Conservation (phyloP, 2,113 vertebrate species). For the Acrocephalus kingi region DNA sequence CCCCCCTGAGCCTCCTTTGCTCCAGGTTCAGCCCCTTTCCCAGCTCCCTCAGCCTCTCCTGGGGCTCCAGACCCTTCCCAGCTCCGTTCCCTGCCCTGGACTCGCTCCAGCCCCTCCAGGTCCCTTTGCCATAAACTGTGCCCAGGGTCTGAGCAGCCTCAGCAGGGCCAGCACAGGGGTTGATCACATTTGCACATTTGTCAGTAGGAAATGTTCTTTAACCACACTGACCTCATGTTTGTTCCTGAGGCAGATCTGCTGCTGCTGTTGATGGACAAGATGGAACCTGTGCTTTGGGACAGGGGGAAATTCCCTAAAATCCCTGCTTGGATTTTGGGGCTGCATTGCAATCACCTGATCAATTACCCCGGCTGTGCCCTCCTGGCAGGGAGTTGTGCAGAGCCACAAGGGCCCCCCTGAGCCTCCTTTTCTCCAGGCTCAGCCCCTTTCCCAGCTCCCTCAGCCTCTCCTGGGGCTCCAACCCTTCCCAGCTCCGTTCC, state of each 20-base stretch:
- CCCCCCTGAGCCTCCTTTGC: neutral
- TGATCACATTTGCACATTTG: too few species aligned
- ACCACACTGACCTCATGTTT: too few species aligned
- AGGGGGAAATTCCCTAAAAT: too few species aligned
- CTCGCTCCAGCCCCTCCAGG: rapidly evolving
- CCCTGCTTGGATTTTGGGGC: too few species aligned
- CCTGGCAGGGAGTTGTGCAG: neutral
- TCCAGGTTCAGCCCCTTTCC: neutral
- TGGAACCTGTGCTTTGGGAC: too few species aligned
- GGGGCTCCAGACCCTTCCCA: neutral
- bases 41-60: neutral
- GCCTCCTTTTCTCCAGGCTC: neutral
- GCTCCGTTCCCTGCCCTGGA: rapidly evolving
- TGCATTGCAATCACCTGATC: too few species aligned
- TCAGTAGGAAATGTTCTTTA: too few species aligned
- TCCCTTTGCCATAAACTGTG: too few species aligned
- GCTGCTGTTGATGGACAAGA: too few species aligned
- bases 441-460: neutral
- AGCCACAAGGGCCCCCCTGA: neutral
- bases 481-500: rapidly evolving
- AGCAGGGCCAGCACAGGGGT: too few species aligned
- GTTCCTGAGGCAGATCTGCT: too few species aligned
- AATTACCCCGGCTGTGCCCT: neutral
- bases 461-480: neutral
- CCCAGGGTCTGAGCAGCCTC: too few species aligned